Base-by-base conservation (phyloP, 1,140 invertebrate species). In the Lithobius niger region DNA sequence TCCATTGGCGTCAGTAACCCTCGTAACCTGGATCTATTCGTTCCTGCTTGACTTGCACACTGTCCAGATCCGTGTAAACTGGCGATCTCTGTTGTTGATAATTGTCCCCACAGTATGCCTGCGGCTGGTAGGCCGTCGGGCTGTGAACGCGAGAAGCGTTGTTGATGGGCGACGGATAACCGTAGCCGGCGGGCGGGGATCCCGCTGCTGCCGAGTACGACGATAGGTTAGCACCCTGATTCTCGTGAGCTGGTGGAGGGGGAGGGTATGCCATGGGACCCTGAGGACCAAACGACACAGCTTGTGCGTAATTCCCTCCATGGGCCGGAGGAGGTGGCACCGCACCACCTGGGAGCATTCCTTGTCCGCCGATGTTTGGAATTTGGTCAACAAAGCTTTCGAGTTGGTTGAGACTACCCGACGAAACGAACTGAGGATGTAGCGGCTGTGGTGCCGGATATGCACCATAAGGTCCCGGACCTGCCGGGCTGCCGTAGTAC, bases 301-400 rank as follows among this genome's bases (percentile, higher is more conserved):
- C 54, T 57, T 28, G 51, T n/a, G 27, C 18, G 24, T 56, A 56
- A 28, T 44, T 58, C 6, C 54, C 57, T 43, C 57, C 52, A 22
- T 55, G 18, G 56, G 61, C 36, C 57, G 62, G 28, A 57, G 60
- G 24, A 56, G 58, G 53, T 58, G 59, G 54, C 36, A 57, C 21
- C 54, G 57, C 49, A 67, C 69, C 50, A 60, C 63, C 50, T 62
- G 57, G 45, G 57, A 57, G 56, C 25, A 54, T 57, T 22, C 75
- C 79, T 25, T 74, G 79, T 54, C 88, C 86, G 43, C 82, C 79
- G 68, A 90, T 85, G 61, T 84, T 86, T 4, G 88, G 88, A 67
- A 91, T 92, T 74, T 91, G 88, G 72, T 91, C 87, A 21, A 92
- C 88, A 10, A 92, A 71, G 18, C 86, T 90, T 69, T 91, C 88